These are phyloP conservation scores for Elephas maximus DNA, from an alignment of 2,113 vertebrate genomes.

Conservation along the genomic window DNA sequence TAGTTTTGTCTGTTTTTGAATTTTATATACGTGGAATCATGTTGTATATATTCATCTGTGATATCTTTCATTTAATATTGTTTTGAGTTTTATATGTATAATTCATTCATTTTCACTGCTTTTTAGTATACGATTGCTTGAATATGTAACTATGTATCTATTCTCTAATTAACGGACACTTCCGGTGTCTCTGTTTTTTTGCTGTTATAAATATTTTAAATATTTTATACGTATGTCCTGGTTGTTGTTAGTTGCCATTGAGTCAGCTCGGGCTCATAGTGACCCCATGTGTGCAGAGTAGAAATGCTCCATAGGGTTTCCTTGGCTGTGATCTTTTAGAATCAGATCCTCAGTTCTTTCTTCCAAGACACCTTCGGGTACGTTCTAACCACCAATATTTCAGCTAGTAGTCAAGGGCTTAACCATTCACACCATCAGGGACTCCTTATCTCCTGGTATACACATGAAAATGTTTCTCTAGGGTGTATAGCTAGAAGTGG, in stretches of 20 bases:
- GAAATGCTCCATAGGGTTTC: neutral
- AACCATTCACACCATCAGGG: neutral
- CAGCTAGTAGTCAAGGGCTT: neutral
- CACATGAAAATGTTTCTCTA: neutral
- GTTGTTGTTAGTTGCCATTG: neutral
- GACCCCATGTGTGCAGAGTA: neutral
- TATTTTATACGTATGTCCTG: neutral
- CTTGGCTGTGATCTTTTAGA: neutral
- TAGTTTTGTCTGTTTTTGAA: neutral
- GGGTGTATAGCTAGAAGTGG: neutral
- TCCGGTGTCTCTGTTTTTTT: neutral
- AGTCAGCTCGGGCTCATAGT: neutral
- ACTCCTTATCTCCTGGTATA: neutral
- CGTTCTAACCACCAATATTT: neutral
- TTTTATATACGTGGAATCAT: neutral
- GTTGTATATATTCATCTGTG: neutral
- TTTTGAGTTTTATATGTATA: neutral
- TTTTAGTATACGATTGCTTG: neutral
- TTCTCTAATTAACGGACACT: neutral
- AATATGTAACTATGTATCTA: neutral
- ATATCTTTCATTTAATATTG: neutral
- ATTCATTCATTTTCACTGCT: conserved; percentile 15
- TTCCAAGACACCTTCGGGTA: neutral
- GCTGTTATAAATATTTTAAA: neutral
- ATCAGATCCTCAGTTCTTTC: neutral